Conservation (phyloP, 2,113 vertebrate species). For the Todiramphus chloris region DNA sequence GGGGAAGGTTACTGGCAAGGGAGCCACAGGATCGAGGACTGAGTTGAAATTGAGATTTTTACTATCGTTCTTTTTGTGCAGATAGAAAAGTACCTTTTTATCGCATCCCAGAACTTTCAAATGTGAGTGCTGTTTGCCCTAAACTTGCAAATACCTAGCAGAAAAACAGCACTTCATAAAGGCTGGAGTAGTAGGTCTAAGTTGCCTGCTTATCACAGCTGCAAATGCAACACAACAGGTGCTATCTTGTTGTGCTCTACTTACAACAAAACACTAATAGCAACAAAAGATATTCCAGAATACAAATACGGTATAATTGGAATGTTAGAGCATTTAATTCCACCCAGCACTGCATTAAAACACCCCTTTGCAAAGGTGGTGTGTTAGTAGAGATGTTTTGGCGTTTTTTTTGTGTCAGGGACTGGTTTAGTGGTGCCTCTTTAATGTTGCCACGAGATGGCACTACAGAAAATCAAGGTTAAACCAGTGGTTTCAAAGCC, state of each 20-base stretch:
- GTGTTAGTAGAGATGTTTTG: background rate
- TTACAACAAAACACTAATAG: background rate
- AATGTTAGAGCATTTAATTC: background rate
- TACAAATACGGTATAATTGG: background rate
- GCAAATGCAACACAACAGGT: background rate
- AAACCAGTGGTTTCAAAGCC: background rate
- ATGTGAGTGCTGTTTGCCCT: background rate
- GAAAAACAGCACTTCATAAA: accelerated
- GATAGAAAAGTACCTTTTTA: background rate
- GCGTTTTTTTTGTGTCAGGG: background rate
- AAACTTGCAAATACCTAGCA: background rate
- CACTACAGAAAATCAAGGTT: background rate
- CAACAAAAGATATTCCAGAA: background rate
- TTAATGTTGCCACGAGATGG: background rate
- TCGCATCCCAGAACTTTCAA: background rate
- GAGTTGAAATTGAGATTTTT: background rate
- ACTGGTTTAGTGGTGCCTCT: background rate
- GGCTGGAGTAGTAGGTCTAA: background rate
- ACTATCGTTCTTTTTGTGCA: background rate
- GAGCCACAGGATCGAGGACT: background rate
- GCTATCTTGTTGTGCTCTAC: background rate
- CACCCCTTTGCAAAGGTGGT: background rate
- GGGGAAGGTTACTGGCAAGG: background rate
- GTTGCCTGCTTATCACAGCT: background rate
- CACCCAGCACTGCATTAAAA: background rate